Base-by-base conservation (phyloP, 2,797 vertebrate species). In the Zenarchopterus dispar region DNA sequence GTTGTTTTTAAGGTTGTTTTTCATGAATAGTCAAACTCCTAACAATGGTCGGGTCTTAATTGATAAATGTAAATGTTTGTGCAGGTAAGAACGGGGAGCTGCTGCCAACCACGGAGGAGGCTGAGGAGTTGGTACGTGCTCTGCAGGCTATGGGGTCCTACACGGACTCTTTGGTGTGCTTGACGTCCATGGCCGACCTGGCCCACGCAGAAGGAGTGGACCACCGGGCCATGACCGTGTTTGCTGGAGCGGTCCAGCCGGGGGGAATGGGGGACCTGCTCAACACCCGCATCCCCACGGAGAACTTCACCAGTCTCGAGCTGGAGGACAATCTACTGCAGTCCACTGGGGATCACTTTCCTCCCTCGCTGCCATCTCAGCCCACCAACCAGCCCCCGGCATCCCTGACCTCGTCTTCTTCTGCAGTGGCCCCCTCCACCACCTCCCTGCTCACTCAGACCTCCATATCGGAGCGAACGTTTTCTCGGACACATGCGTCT, bases 61-160 rank as follows among this genome's bases (percentile, higher is more conserved):
- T 53, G 2, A 11, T 49, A 26, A 56, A 56, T 23, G 22, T 54
- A 11, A 71, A 48, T 89, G 55, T 71, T 4, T 84, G 51, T 81
- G 28, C 77, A 99, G 98, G 97, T 88, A 99, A 99, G 89, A 99
- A 99, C 1, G 98, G 97, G 69, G 98, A 99, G 70, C 92, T 99
- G 48, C 92, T 99, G 70, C 98, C 98, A 0, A 99, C 97, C 26
- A 98, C 97, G 0, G 98, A 99, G 91, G 98, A 99, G 90, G 98
- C 98, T 0, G 98, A 99, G 85, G 98, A 99, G 88, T 91, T 99
- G 80, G 98, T 99, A 73, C 94, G 97, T 60, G 97, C 98, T 13
- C 91, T 99, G 72, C 97, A 99, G 91, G 98, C 98, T 23, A 98
- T 99, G 87, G 97, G 96, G 61, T 94, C 94, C 44, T 94, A 94